A percentile compares a stretch with the other conserved stretches of the same genome.
phyloP scores from a whole-genome alignment of 2,888 invertebrate species.

The Eulithis testata region DNA sequence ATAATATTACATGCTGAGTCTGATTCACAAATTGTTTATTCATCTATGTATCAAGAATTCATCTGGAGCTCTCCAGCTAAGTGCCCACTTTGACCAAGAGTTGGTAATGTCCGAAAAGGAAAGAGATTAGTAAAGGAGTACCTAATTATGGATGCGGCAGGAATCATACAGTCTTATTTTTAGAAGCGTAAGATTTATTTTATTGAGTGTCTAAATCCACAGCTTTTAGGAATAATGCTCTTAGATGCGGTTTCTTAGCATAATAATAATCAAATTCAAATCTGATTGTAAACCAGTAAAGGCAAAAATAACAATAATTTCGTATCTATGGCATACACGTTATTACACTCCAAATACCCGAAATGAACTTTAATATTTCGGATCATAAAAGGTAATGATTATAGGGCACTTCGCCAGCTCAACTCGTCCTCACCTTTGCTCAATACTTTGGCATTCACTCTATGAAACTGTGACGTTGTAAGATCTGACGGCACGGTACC shows the following conservation, averaged over 20 bases:
- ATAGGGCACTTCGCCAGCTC: not conserved
- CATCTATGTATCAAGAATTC: constrained; percentile 50
- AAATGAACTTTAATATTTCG: constrained; percentile 7
- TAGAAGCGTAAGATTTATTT: no score
- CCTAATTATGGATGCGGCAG: not conserved
- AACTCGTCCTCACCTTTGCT: constrained; percentile 14
- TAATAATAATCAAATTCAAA: no score
- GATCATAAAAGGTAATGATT: constrained; percentile 4
- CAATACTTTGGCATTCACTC: constrained; percentile 36
- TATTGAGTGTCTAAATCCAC: no score
- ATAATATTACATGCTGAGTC: constrained; percentile 17
- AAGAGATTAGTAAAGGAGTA: constrained; percentile 6
- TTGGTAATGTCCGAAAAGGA: constrained; percentile 11
- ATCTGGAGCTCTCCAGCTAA: constrained; percentile 42
- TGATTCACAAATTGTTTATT: constrained; percentile 45
- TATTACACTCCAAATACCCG: constrained; percentile 1
- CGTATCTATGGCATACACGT: no score
- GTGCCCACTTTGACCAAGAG: constrained; percentile 25
- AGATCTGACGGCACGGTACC: constrained; percentile 43
- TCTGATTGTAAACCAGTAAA: no score
- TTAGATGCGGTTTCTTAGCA: no score
- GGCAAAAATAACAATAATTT: no score
- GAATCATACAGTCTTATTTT: not conserved
- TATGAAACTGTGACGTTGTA: constrained; percentile 51
- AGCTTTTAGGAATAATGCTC: no score